Percentiles rank a stretch among this genome's conserved stretches.
phyloP scores from a whole-genome alignment of 2,113 vertebrate species.

The Bungarus multicinctus region DNA sequence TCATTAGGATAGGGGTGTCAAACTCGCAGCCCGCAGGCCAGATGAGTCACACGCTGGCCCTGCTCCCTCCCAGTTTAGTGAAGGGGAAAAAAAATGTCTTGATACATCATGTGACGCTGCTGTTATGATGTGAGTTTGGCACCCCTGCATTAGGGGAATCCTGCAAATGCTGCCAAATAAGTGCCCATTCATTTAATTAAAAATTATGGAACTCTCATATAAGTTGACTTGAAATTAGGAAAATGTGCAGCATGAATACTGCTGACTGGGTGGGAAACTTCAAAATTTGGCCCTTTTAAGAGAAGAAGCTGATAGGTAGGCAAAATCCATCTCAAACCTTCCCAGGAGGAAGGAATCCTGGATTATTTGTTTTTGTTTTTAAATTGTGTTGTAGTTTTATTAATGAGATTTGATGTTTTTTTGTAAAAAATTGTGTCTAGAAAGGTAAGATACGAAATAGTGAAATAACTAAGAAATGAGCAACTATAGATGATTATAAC shows the following conservation, averaged over 20 bases:
- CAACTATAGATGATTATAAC: conserved; percentile 28
- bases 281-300: conserved; percentile 38
- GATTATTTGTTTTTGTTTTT: background rate
- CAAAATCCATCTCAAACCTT: background rate
- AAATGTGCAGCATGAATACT: background rate
- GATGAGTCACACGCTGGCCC: no score
- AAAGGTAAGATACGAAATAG: background rate
- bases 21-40: no score
- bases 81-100: no score
- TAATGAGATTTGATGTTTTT: background rate
- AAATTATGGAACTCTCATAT: background rate
- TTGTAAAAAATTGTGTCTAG: background rate
- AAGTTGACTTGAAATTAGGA: background rate
- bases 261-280: background rate
- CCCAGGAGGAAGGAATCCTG: background rate
- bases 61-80: no score
- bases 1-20: background rate
- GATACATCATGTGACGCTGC: no score
- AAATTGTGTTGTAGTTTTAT: background rate
- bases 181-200: background rate
- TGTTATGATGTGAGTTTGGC: no score
- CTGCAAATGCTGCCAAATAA: background rate
- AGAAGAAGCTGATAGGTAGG: background rate
- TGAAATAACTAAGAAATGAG: conserved; percentile 22
- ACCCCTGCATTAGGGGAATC: background rate